phyloP scores from a whole-genome alignment of 2,797 vertebrate genomes.

The Molossus molossus region DNA sequence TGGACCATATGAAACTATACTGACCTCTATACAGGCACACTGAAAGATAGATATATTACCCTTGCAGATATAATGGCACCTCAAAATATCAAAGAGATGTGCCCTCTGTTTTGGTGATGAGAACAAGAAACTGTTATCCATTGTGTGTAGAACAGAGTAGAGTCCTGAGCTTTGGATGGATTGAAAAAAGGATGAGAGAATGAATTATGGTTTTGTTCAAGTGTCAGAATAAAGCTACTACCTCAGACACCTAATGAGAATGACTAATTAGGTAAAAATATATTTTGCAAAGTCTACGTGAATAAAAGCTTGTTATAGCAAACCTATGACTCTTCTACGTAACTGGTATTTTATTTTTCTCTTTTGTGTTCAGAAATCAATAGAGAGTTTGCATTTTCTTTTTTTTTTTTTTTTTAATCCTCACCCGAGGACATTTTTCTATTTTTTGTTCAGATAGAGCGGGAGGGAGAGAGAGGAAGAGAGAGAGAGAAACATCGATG shows the following conservation, averaged over 20 bases:
- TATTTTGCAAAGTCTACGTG: background rate
- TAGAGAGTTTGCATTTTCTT: background rate
- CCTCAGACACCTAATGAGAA: background rate
- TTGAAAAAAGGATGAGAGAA: background rate
- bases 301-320: background rate
- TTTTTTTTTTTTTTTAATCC: background rate
- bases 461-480: too few species aligned
- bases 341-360: background rate
- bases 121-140: background rate
- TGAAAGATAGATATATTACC: background rate
- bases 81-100: background rate
- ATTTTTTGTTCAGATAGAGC: too few species aligned
- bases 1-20: background rate
- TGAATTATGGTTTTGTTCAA: background rate
- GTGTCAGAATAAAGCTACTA: background rate
- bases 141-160: background rate
- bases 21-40: background rate
- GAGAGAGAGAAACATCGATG: too few species aligned
- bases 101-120: background rate
- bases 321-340: background rate
- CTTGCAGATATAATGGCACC: background rate
- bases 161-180: background rate
- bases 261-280: background rate
- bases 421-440: too few species aligned
- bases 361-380: slow-evolving; percentile 37